phyloP scores from a whole-genome alignment of 2,113 vertebrate genomes.

The Penelope pileata region DNA sequence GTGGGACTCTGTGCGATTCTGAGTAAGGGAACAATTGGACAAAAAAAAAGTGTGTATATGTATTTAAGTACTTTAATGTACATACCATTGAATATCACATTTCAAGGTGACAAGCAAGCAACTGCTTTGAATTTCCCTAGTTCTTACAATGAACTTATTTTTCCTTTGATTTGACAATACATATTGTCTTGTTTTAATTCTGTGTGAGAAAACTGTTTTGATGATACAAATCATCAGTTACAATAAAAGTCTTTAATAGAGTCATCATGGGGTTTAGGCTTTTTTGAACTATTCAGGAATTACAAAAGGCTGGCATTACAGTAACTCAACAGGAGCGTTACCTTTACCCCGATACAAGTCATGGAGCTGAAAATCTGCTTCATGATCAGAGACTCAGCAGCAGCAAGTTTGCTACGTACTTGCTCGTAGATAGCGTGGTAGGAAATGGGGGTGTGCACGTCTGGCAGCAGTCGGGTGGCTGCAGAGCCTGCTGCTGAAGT shows the following conservation, averaged over 20 bases:
- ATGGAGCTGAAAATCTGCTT: not conserved
- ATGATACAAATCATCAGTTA: not conserved
- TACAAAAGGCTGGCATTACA: not conserved
- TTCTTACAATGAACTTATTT: not conserved
- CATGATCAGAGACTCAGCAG: not conserved
- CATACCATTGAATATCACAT: not conserved
- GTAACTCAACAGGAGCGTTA: not conserved
- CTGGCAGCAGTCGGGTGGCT: not conserved
- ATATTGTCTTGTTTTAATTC: constrained; percentile 10
- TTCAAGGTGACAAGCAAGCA: not conserved
- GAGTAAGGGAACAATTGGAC: not conserved
- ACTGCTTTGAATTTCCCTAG: not conserved
- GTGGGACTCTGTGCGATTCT: not conserved
- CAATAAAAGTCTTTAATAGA: not conserved
- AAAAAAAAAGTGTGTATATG: not conserved
- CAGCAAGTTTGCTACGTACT: not conserved
- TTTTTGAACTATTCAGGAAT: constrained; percentile 12
- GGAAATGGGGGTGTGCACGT: not conserved
- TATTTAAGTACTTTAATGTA: not conserved
- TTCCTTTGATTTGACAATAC: constrained; percentile 10
- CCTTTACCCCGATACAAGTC: not conserved
- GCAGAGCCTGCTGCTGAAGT: not conserved
- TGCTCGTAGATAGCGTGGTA: not conserved
- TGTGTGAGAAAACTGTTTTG: not conserved
- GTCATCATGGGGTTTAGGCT: not conserved